Conservation (phyloP, 2,888 invertebrate genomes). For the Sinodicranocentrus sp. region DNA sequence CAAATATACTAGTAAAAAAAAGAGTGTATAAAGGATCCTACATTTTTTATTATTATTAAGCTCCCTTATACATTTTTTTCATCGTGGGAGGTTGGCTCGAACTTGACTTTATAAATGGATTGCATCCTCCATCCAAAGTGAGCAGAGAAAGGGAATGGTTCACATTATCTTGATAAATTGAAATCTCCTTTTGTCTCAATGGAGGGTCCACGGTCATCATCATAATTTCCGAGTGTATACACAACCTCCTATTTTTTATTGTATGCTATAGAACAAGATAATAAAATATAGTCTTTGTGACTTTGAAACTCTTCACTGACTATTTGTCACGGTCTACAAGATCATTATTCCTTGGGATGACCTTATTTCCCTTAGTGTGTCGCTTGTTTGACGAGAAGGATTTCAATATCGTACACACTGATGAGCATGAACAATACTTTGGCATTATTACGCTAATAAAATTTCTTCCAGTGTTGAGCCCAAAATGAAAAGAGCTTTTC, state of each 20-base stretch:
- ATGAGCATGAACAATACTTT: background rate
- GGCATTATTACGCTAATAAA: constrained; percentile 40
- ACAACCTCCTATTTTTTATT: background rate
- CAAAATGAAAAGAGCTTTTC: background rate
- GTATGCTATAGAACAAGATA: background rate
- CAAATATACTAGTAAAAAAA: background rate
- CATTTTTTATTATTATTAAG: too few relatives aligned
- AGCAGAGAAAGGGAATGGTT: constrained; percentile 28
- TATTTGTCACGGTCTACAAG: constrained; percentile 18
- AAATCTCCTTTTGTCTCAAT: constrained; percentile 25
- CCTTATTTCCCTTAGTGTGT: constrained; percentile 36
- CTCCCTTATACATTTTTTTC: background rate
- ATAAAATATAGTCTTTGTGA: background rate
- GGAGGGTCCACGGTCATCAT: background rate
- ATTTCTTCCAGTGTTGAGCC: background rate
- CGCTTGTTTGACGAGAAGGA: constrained; percentile 1
- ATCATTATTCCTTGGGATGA: constrained; percentile 21
- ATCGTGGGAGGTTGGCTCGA: constrained; percentile 8
- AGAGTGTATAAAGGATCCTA: background rate
- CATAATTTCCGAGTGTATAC: constrained; percentile 1
- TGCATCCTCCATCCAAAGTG: background rate
- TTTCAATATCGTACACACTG: background rate
- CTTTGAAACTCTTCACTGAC: constrained; percentile 3
- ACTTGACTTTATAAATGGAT: background rate
- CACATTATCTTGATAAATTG: constrained; percentile 60